Evolutionary conservation across 1,140 invertebrate genomes (phyloP).

Genomic region (Sarcophaga peregrina): DNA sequence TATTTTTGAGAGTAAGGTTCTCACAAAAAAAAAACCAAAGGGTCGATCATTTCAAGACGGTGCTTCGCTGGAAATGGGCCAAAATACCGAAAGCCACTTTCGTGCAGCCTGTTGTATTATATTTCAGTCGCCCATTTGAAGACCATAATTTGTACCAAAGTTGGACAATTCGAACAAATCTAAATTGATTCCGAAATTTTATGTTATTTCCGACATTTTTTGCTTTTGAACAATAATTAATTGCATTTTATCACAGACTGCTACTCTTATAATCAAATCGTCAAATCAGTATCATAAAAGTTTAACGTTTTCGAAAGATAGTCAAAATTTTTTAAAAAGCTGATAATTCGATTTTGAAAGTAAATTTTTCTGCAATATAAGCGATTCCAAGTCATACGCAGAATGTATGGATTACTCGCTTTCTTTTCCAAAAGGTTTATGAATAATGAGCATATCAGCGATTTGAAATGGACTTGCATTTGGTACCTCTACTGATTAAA

Average conservation of each 20-base stretch:
- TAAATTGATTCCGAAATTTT: too few relatives aligned
- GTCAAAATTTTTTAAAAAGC: neutral
- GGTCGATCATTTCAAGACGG: too few relatives aligned
- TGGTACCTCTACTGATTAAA: neutral
- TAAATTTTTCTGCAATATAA: neutral
- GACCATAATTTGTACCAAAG: too few relatives aligned
- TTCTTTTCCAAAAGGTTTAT: conserved; percentile 18
- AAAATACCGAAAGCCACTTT: too few relatives aligned
- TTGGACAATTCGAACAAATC: too few relatives aligned
- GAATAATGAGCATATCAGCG: conserved; percentile 43
- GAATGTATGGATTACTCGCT: neutral
- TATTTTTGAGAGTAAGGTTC: too few relatives aligned
- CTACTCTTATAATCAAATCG: neutral
- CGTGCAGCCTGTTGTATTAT: too few relatives aligned
- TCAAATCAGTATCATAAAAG: neutral
- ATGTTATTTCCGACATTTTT: too few relatives aligned
- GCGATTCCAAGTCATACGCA: neutral
- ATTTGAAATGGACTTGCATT: neutral
- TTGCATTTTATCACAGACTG: neutral
- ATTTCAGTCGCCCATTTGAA: too few relatives aligned
- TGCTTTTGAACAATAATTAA: too few relatives aligned
- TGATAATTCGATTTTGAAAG: neutral
- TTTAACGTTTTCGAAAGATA: neutral
- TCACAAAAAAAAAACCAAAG: too few relatives aligned
- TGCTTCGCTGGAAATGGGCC: too few relatives aligned